Percentiles rank a stretch among this genome's conserved stretches.
phyloP scores from a whole-genome alignment of 2,113 vertebrate genomes.

The Istiophorus platypterus region DNA sequence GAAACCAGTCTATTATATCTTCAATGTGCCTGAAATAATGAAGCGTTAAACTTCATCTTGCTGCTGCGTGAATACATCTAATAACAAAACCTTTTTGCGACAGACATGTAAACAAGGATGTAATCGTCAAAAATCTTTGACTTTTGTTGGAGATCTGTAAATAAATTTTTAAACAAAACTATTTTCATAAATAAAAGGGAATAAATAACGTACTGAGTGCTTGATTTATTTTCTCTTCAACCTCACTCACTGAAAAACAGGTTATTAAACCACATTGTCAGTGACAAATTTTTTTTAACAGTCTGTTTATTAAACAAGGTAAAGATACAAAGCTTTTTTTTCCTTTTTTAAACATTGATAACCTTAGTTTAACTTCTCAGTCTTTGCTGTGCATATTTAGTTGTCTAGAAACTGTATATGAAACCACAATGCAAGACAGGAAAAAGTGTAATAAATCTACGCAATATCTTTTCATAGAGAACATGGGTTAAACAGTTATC shows the following conservation, averaged over 20 bases:
- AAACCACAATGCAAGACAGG: constrained; percentile 88
- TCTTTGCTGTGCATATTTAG: constrained; percentile 85
- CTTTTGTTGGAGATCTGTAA: constrained; percentile 49
- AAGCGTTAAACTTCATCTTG: constrained; percentile 48
- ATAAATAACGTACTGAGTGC: not conserved
- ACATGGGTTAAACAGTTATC: constrained; percentile 90
- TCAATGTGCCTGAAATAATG: constrained; percentile 69
- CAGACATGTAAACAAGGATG: constrained; percentile 22
- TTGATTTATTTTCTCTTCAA: not conserved
- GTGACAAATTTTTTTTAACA: constrained; percentile 81
- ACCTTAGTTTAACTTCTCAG: constrained; percentile 83
- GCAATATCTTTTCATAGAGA: constrained; percentile 90
- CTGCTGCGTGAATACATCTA: constrained; percentile 50
- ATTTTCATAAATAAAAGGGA: constrained; percentile 78
- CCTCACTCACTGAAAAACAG: not conserved
- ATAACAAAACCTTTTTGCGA: constrained; percentile 46
- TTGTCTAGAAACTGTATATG: constrained; percentile 83
- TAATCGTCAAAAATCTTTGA: constrained; percentile 18
- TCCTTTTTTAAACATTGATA: constrained; percentile 82
- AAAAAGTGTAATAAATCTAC: constrained; percentile 89
- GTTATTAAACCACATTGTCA: not conserved
- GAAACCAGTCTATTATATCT: constrained; percentile 31
- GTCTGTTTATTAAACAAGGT: constrained; percentile 89
- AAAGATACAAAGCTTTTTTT: constrained; percentile 86
- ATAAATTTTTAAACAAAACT: constrained; percentile 57